Evolutionary conservation across 2,888 invertebrate species (phyloP).

Genomic region (Auanema sp.): DNA sequence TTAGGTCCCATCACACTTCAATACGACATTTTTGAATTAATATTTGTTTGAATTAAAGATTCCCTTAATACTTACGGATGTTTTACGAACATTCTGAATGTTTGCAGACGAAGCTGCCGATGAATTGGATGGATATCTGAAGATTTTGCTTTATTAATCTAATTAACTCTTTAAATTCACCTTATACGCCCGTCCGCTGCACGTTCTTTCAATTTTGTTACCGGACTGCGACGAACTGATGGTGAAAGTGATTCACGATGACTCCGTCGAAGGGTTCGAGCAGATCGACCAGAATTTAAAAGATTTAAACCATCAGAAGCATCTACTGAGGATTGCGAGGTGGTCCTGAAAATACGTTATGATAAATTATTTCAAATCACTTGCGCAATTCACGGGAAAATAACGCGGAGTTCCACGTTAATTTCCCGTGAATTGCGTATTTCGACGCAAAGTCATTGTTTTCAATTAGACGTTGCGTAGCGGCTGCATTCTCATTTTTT

Average conservation of each 20-base stretch:
- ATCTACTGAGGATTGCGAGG: conserved; percentile 13
- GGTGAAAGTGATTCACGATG: conserved; percentile 47
- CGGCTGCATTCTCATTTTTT: no score
- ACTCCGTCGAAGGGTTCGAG: background rate
- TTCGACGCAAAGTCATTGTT: no score
- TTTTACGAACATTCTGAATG: background rate
- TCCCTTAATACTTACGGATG: background rate
- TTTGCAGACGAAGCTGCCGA: conserved; percentile 28
- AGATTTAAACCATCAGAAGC: conserved; percentile 17
- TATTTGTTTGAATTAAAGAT: background rate
- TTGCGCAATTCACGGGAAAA: no score
- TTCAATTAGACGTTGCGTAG: no score
- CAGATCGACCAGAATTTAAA: background rate
- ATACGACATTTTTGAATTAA: background rate
- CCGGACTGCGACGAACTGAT: conserved; percentile 56
- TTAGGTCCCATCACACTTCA: no score
- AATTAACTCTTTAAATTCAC: conserved; percentile 9
- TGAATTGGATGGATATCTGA: conserved; percentile 23
- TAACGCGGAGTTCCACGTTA: no score
- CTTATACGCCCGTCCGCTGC: conserved; percentile 34
- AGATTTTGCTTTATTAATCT: no score
- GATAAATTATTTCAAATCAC: no score
- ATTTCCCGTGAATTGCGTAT: no score
- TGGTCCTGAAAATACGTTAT: conserved; percentile 4
- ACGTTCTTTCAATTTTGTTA: conserved; percentile 56